Evolutionary conservation across 2,113 vertebrate species (phyloP).

Genomic region (Phoxinus phoxinus): DNA sequence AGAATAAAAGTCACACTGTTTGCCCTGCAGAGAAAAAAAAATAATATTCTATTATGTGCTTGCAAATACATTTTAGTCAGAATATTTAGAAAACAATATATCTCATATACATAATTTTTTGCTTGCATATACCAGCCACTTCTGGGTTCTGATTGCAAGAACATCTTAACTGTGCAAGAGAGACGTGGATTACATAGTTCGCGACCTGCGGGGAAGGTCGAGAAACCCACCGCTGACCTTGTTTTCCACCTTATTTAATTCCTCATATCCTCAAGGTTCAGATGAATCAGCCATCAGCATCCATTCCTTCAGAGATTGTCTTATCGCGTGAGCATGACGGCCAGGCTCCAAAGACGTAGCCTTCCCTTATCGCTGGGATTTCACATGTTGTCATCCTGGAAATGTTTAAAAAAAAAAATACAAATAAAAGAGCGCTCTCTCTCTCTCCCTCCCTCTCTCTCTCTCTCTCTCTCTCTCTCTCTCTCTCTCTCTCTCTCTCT

Average conservation of each 20-base stretch:
- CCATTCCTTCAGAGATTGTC: conserved; percentile 44
- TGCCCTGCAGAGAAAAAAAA: too few species aligned
- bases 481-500: not conserved
- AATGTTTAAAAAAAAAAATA: conserved; percentile 17
- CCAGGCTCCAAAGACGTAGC: conserved; percentile 36
- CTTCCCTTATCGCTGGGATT: conserved; percentile 44
- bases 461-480: not conserved
- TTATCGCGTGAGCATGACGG: conserved; percentile 57
- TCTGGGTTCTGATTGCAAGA: not conserved
- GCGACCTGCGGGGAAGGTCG: conserved; percentile 41
- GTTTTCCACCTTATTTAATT: conserved; percentile 50
- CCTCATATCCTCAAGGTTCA: conserved; percentile 35
- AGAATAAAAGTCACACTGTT: too few species aligned
- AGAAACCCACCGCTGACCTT: conserved; percentile 36
- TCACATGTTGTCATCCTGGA: conserved; percentile 37
- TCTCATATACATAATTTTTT: too few species aligned
- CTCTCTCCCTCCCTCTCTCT: not conserved
- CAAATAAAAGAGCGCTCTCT: not conserved
- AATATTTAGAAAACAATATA: too few species aligned
- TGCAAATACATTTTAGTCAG: too few species aligned
- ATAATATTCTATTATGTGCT: too few species aligned
- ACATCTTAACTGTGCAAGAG: not conserved
- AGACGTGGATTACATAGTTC: conserved; percentile 43
- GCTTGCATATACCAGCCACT: not conserved
- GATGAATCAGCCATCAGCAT: conserved; percentile 48